A percentile compares a stretch with the other conserved stretches of the same genome.
phyloP scores from a whole-genome alignment of 2,797 vertebrate species.

The Lepus townsendii region DNA sequence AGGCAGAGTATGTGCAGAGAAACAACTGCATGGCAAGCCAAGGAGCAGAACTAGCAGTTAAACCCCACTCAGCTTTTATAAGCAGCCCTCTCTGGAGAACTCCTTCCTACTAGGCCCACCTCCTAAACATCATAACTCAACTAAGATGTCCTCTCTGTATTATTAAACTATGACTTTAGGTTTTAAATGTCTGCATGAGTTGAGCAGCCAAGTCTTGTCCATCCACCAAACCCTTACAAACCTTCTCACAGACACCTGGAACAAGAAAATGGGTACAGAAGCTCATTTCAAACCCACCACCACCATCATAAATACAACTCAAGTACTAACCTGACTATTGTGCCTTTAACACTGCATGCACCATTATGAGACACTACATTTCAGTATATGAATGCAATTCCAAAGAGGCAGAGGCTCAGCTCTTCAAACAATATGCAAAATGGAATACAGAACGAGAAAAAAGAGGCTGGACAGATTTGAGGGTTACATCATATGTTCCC shows the following conservation, averaged over 20 bases:
- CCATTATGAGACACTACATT: not conserved
- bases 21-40: too few species aligned
- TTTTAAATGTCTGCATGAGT: too few species aligned
- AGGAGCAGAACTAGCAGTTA: too few species aligned
- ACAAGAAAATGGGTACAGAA: not conserved
- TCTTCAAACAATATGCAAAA: not conserved
- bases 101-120: too few species aligned
- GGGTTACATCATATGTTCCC: not conserved
- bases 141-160: too few species aligned
- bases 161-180: too few species aligned
- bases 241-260: not conserved
- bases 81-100: too few species aligned
- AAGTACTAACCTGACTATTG: not conserved
- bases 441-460: not conserved
- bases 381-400: not conserved
- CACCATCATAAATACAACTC: not conserved
- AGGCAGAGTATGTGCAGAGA: too few species aligned
- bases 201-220: not conserved
- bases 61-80: too few species aligned
- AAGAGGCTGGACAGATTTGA: not conserved
- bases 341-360: not conserved
- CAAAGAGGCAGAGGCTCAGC: not conserved
- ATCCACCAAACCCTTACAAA: conserved; percentile 21
- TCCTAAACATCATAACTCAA: too few species aligned
- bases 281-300: not conserved